phyloP scores from a whole-genome alignment of 2,113 vertebrate genomes.

The Cranoglanis bouderius region DNA sequence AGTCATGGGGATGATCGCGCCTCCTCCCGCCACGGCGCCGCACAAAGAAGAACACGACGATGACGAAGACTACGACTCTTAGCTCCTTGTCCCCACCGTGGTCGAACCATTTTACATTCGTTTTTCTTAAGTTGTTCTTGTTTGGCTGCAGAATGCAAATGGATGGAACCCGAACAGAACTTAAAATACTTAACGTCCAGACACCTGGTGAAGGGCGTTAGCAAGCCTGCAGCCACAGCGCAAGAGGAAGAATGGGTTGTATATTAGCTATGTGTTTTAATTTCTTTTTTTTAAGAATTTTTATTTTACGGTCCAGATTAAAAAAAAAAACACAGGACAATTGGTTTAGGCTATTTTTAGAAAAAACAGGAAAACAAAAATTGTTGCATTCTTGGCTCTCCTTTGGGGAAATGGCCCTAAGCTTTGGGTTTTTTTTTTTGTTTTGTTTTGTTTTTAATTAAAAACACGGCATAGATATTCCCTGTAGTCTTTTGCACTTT shows the following conservation, averaged over 20 bases:
- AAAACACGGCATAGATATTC: not conserved
- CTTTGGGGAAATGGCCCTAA: conserved; percentile 20
- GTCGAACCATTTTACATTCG: conserved; percentile 42
- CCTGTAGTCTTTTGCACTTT: conserved; percentile 5
- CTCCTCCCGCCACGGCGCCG: conserved; percentile 59
- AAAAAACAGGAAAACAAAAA: conserved; percentile 40
- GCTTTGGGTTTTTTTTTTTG: not conserved
- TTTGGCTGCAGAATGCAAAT: conserved; percentile 54
- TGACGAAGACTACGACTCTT: conserved; percentile 89
- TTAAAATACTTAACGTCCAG: conserved; percentile 31
- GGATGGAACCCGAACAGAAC: conserved; percentile 49
- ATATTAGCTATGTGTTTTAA: conserved; percentile 68
- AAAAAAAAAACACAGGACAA: conserved; percentile 45
- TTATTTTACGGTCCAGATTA: conserved; percentile 69
- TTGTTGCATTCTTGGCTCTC: conserved; percentile 40
- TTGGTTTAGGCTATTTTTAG: conserved; percentile 67
- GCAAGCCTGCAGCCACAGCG: conserved; percentile 29
- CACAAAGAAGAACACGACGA: conserved; percentile 71
- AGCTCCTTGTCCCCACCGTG: conserved; percentile 62
- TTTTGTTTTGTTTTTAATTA: not conserved
- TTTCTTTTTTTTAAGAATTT: conserved; percentile 62
- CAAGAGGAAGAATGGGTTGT: conserved; percentile 62
- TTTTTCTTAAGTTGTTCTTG: conserved; percentile 59
- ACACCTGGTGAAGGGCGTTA: not conserved
- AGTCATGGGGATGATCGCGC: conserved; percentile 61